These are phyloP conservation scores for Rallus limicola DNA, from an alignment of 2,113 vertebrate species.

Conservation along the genomic window DNA sequence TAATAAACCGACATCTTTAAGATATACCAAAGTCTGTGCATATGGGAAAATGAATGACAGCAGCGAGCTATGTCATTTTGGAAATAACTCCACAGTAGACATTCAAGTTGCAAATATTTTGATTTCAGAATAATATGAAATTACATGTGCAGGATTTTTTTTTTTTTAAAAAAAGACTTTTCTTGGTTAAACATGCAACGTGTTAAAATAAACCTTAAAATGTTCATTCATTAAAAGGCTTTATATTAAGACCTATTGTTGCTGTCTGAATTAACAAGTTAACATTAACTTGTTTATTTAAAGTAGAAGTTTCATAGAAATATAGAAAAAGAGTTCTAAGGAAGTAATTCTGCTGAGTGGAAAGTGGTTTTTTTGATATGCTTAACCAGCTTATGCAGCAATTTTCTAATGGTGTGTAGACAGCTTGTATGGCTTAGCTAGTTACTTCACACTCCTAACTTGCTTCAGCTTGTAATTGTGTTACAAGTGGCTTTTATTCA, in stretches of 20 bases:
- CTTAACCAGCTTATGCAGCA: neutral
- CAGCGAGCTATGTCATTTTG: neutral
- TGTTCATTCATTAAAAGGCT: neutral
- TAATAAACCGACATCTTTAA: slow-evolving; percentile 7
- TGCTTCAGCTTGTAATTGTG: slow-evolving; percentile 1
- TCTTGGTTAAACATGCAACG: neutral
- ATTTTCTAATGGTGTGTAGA: neutral
- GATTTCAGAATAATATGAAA: neutral
- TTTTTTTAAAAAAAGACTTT: neutral
- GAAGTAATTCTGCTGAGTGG: slow-evolving; percentile 1
- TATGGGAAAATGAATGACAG: neutral
- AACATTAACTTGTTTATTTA: neutral
- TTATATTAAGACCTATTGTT: neutral
- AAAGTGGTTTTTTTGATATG: neutral
- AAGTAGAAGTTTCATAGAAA: neutral
- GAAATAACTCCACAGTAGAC: neutral
- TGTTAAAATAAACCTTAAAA: neutral
- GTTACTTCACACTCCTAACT: neutral
- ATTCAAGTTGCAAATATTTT: neutral
- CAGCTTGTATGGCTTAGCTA: neutral
- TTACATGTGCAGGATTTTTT: neutral
- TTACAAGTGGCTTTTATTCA: slow-evolving; percentile 23
- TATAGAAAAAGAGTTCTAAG: neutral
- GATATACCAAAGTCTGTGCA: neutral
- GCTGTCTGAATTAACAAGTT: neutral